These are phyloP conservation scores for Dynastes maya DNA, from an alignment of 2,888 invertebrate genomes.

Conservation along the genomic window DNA sequence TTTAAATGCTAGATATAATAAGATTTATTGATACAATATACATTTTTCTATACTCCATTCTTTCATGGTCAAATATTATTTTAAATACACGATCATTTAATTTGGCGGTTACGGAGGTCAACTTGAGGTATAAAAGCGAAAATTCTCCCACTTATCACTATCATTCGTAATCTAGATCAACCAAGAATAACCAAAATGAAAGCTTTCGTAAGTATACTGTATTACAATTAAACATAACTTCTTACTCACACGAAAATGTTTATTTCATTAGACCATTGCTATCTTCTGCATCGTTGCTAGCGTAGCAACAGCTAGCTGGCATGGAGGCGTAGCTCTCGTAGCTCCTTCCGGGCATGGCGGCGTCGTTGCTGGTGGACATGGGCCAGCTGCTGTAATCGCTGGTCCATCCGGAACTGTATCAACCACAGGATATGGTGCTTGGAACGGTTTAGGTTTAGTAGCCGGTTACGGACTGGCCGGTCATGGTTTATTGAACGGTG, in stretches of 20 bases:
- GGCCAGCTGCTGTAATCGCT: slow-evolving; percentile 34
- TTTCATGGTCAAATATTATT: slow-evolving; percentile 29
- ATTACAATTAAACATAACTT: not conserved
- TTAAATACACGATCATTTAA: slow-evolving; percentile 7
- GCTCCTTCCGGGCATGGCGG: slow-evolving; percentile 46
- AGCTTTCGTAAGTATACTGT: slow-evolving; percentile 42
- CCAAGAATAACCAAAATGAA: slow-evolving; percentile 43
- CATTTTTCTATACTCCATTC: not conserved
- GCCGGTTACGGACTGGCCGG: slow-evolving; percentile 30
- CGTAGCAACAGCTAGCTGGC: slow-evolving; percentile 46
- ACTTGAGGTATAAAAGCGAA: slow-evolving; percentile 30
- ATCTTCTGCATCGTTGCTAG: slow-evolving; percentile 43
- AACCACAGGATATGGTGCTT: slow-evolving; percentile 43
- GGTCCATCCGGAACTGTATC: slow-evolving; percentile 44
- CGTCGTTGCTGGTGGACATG: slow-evolving; percentile 28
- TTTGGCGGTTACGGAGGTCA: slow-evolving; percentile 30
- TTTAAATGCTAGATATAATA: not conserved
- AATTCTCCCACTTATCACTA: slow-evolving; percentile 18
- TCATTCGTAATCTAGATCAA: slow-evolving; percentile 29
- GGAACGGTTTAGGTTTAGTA: slow-evolving; percentile 30
- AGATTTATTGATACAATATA: not conserved
- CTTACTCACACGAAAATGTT: not conserved
- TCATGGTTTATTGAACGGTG: slow-evolving; percentile 37
- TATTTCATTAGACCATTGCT: slow-evolving; percentile 34
- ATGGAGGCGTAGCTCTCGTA: slow-evolving; percentile 42